Conservation (phyloP, 2,888 invertebrate genomes). For the Suillia variegata region DNA sequence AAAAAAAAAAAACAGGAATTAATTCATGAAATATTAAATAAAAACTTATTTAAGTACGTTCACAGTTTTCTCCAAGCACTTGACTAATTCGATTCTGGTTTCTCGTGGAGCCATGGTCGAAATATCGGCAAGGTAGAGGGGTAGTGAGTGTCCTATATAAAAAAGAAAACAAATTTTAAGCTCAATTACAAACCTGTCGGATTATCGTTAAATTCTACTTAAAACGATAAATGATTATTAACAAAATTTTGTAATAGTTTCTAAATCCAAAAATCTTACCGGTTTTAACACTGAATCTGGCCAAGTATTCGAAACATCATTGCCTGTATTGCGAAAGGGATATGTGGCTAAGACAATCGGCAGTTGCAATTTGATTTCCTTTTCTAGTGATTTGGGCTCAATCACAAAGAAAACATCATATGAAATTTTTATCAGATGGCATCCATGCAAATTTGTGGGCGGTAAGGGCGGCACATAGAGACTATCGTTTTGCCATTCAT, state of each 20-base stretch:
- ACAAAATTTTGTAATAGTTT: no score
- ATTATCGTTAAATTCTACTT: no score
- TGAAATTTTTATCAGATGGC: constrained; percentile 90
- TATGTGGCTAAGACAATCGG: constrained; percentile 92
- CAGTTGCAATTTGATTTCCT: constrained; percentile 88
- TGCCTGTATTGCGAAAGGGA: constrained; percentile 74
- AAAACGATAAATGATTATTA: no score
- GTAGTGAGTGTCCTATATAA: constrained; percentile 94
- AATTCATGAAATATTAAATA: neutral
- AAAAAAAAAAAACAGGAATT: constrained; percentile 3
- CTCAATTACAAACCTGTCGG: no score
- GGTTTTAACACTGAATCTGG: constrained; percentile 71
- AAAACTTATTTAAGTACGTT: neutral
- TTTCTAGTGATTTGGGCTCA: constrained; percentile 88
- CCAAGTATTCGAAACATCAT: constrained; percentile 66
- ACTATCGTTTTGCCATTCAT: constrained; percentile 86
- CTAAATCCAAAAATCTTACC: no score
- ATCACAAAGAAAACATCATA: constrained; percentile 93
- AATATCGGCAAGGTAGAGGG: constrained; percentile 90
- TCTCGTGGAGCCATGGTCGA: constrained; percentile 84
- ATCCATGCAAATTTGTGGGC: constrained; percentile 91
- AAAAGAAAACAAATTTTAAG: no score
- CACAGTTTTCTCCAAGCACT: no score
- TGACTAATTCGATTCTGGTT: constrained; percentile 52
- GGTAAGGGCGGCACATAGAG: constrained; percentile 92